Conservation (phyloP, 2,797 vertebrate species). For the Gymnopithys bicolor region DNA sequence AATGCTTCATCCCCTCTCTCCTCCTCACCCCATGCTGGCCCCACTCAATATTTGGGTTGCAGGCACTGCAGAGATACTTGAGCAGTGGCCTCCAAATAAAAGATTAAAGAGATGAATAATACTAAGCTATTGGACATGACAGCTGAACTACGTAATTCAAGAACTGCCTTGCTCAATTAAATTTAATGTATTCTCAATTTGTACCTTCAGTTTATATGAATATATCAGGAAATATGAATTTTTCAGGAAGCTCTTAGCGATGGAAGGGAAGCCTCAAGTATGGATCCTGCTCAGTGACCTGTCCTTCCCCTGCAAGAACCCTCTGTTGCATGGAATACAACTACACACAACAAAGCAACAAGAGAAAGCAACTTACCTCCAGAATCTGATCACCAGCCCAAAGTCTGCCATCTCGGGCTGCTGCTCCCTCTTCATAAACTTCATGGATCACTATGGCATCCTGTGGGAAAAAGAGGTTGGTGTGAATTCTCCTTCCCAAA, state of each 20-base stretch:
- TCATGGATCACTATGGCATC: conserved; percentile 96
- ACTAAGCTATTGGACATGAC: conserved; percentile 47
- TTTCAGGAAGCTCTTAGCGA: background rate
- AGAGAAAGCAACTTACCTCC: conserved; percentile 76
- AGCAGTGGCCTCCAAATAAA: background rate
- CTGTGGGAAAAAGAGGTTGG: conserved; percentile 71
- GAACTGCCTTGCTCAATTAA: conserved; percentile 51
- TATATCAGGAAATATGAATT: conserved; percentile 17
- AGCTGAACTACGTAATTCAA: conserved; percentile 39
- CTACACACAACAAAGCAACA: background rate
- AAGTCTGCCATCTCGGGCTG: conserved; percentile 92
- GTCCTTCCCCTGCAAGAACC: background rate
- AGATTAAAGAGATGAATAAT: conserved; percentile 51
- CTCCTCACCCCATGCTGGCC: accelerated
- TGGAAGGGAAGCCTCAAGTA: background rate
- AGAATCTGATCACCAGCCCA: conserved; percentile 96
- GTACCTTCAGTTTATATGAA: conserved; percentile 38
- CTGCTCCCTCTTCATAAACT: conserved; percentile 96
- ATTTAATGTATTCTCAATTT: conserved; percentile 59
- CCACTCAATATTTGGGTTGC: background rate
- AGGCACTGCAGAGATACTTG: background rate
- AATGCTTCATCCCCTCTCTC: background rate
- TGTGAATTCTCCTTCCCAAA: background rate
- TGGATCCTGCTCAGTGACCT: background rate
- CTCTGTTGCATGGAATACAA: background rate